A percentile compares a stretch with the other conserved stretches of the same genome.
phyloP scores from a whole-genome alignment of 2,113 vertebrate genomes.

The Blennius ocellaris region DNA sequence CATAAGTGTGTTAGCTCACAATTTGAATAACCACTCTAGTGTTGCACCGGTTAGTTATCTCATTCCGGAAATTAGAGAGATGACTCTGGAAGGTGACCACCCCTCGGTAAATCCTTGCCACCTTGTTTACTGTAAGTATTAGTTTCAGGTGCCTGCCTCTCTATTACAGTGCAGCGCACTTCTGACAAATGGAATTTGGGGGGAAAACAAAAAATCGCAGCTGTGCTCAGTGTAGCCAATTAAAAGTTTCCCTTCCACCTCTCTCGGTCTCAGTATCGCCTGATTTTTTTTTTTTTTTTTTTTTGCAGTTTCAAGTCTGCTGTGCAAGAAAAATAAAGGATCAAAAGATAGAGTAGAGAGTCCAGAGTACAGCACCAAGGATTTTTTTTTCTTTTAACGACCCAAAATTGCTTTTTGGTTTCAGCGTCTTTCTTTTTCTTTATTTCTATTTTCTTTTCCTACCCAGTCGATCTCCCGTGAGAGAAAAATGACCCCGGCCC shows the following conservation, averaged over 20 bases:
- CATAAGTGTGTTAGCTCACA: not conserved
- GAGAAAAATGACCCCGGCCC: constrained; percentile 23
- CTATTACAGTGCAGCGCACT: constrained; percentile 54
- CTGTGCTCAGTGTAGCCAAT: constrained; percentile 70
- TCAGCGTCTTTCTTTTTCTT: not conserved
- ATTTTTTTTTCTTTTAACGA: constrained; percentile 28
- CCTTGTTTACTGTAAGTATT: constrained; percentile 66
- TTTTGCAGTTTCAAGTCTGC: constrained; percentile 32
- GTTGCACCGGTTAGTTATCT: constrained; percentile 8
- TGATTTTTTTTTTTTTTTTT: constrained; percentile 22
- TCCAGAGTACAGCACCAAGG: constrained; percentile 34
- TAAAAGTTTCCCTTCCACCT: constrained; percentile 73
- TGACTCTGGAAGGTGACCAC: constrained; percentile 38
- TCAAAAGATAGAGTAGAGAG: constrained; percentile 49
- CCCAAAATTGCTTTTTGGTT: constrained; percentile 15
- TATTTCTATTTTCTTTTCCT: constrained; percentile 25
- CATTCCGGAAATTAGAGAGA: not conserved
- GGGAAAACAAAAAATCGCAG: constrained; percentile 52
- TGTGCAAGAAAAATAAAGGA: constrained; percentile 49
- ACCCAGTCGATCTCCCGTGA: not conserved
- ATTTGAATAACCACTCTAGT: constrained; percentile 20
- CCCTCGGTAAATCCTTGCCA: constrained; percentile 31
- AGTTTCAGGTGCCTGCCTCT: constrained; percentile 63
- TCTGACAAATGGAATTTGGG: constrained; percentile 69
- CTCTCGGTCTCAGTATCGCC: constrained; percentile 46